phyloP scores from a whole-genome alignment of 2,797 vertebrate species.

The Furcifer pardalis region DNA sequence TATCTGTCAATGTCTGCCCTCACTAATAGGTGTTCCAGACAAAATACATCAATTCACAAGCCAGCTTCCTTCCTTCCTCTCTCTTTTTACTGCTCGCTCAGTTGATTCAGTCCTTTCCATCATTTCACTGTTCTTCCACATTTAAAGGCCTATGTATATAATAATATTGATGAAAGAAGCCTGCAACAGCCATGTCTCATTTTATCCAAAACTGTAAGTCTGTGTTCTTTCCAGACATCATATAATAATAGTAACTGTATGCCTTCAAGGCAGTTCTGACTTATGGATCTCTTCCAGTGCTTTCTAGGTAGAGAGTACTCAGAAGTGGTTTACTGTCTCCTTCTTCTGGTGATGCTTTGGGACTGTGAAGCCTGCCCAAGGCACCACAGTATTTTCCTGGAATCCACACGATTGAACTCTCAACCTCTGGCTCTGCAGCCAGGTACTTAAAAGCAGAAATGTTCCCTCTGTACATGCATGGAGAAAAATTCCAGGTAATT shows the following conservation, averaged over 20 bases:
- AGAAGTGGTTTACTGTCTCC: too few species aligned
- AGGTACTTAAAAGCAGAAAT: not conserved
- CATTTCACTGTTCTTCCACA: not conserved
- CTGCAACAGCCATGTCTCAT: not conserved
- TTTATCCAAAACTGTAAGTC: not conserved
- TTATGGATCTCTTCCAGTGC: too few species aligned
- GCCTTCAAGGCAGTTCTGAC: too few species aligned
- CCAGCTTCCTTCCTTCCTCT: not conserved
- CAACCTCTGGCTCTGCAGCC: too few species aligned
- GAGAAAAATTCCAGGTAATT: not conserved
- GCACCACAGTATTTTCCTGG: too few species aligned
- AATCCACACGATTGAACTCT: too few species aligned
- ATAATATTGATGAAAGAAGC: not conserved
- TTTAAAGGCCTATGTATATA: not conserved
- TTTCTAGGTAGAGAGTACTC: too few species aligned
- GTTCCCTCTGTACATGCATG: not conserved
- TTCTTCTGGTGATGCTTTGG: too few species aligned
- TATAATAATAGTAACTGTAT: not conserved
- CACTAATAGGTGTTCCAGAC: conserved; percentile 10
- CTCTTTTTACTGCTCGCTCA: not conserved
- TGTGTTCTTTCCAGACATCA: not conserved
- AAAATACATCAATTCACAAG: conserved; percentile 2
- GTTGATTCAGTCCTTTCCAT: not conserved
- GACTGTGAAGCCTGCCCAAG: too few species aligned
- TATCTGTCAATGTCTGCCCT: conserved; percentile 2